Conservation (phyloP, 2,888 invertebrate species). For the Euplexia lucipara region DNA sequence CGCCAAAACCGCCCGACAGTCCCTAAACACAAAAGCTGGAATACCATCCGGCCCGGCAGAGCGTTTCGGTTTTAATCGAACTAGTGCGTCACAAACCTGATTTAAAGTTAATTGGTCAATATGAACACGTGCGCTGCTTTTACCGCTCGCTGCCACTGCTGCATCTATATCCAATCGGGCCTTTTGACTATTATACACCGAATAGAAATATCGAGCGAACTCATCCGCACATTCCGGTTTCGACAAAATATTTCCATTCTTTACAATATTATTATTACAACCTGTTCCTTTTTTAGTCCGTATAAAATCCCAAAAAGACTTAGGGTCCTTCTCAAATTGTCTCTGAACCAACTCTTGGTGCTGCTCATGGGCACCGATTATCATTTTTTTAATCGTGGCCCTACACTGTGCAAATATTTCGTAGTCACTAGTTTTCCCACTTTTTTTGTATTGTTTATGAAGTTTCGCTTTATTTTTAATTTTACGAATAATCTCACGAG, state of each 20-base stretch:
- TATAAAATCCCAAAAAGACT: not conserved
- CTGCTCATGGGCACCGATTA: too few species aligned
- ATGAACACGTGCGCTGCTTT: conserved; percentile 16
- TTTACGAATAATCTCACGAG: not conserved
- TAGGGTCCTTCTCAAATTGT: too few species aligned
- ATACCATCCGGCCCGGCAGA: conserved; percentile 24
- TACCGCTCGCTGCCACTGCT: conserved; percentile 5
- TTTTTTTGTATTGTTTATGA: not conserved
- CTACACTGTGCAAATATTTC: not conserved
- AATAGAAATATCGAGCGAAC: conserved; percentile 23
- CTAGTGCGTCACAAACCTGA: conserved; percentile 6
- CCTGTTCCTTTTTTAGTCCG: conserved; percentile 2
- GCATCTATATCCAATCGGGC: conserved; percentile 13
- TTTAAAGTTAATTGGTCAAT: not conserved
- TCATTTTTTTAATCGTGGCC: too few species aligned
- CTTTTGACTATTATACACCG: not conserved
- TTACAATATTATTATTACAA: not conserved
- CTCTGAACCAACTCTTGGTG: too few species aligned
- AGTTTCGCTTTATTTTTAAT: not conserved
- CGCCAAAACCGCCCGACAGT: not conserved
- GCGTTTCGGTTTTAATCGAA: conserved; percentile 16
- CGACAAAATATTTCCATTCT: conserved; percentile 1
- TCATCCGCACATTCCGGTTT: conserved; percentile 1
- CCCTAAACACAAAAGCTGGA: conserved; percentile 23
- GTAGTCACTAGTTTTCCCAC: not conserved